phyloP scores from a whole-genome alignment of 2,888 invertebrate genomes.

The Leptopterna dolabrata region DNA sequence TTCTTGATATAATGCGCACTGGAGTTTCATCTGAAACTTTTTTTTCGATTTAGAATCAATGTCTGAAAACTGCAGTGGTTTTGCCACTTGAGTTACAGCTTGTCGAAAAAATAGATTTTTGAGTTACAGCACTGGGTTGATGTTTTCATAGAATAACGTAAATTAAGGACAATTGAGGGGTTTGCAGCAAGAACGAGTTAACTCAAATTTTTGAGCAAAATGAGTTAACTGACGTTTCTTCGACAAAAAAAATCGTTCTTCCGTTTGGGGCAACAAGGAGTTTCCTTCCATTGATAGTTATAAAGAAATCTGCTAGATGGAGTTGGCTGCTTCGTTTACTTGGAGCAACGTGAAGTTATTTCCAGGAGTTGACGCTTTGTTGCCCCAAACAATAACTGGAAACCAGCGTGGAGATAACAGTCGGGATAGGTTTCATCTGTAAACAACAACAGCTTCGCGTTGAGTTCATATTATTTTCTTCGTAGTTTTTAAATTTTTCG shows the following conservation, averaged over 20 bases:
- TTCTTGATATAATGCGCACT: too few relatives aligned
- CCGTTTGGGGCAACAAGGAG: conserved; percentile 11
- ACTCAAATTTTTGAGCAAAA: conserved; percentile 21
- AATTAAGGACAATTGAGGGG: conserved; percentile 32
- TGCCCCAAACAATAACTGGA: conserved; percentile 47
- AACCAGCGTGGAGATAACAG: conserved; percentile 28
- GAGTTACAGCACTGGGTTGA: too few relatives aligned
- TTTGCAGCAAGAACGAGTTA: conserved; percentile 40
- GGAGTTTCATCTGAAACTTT: too few relatives aligned
- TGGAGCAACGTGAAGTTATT: neutral
- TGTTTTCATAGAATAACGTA: too few relatives aligned
- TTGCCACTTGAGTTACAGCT: too few relatives aligned
- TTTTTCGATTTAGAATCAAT: too few relatives aligned
- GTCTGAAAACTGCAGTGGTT: too few relatives aligned
- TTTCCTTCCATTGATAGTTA: conserved; percentile 31
- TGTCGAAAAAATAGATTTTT: too few relatives aligned
- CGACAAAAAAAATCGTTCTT: conserved; percentile 25
- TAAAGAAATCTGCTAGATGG: conserved; percentile 28
- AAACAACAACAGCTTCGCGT: conserved; percentile 21
- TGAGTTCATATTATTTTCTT: conserved; percentile 10
- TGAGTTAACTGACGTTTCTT: conserved; percentile 38
- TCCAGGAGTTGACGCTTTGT: conserved; percentile 52
- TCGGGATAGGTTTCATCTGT: conserved; percentile 12
- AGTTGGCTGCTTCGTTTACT: conserved; percentile 41
- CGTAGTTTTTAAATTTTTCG: conserved; percentile 24